These are phyloP conservation scores for Acanthopagrus latus DNA, from an alignment of 2,797 vertebrate genomes.

Conservation along the genomic window DNA sequence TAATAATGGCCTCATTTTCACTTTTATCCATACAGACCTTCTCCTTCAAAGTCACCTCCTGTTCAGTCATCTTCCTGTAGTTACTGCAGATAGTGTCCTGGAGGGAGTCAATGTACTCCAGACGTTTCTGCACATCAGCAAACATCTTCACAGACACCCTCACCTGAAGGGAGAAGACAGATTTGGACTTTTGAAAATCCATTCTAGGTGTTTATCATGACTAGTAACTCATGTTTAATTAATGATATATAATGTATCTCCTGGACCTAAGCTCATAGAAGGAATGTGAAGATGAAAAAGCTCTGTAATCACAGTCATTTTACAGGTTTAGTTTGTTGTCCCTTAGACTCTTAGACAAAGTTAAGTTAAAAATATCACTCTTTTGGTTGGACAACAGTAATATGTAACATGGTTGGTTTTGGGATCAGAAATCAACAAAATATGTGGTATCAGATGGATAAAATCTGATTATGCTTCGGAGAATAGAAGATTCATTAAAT, in stretches of 20 bases:
- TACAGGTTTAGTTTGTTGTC: too few relatives aligned
- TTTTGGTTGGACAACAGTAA: background rate
- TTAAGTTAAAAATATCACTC: background rate
- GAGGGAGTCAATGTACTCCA: constrained; percentile 84
- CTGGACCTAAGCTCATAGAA: background rate
- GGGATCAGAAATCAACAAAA: background rate
- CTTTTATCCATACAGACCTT: constrained; percentile 76
- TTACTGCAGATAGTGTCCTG: constrained; percentile 71
- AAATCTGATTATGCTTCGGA: background rate
- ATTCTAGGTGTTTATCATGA: background rate
- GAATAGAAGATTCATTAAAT: background rate
- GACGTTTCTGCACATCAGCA: constrained; percentile 66
- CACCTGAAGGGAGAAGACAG: constrained; percentile 74
- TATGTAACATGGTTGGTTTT: background rate
- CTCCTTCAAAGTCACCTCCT: constrained; percentile 74
- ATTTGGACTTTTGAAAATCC: background rate
- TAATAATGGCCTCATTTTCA: constrained; percentile 1
- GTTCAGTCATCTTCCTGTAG: constrained; percentile 70
- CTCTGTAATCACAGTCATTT: too few relatives aligned
- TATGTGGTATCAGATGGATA: background rate
- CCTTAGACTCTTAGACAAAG: background rate
- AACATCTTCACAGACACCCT: constrained; percentile 76
- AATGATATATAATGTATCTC: background rate
- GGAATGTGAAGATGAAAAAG: background rate
- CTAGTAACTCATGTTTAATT: background rate